Percentiles rank a stretch among this genome's conserved stretches.
These are phyloP conservation scores for Heteromyza rotundicornis DNA, from an alignment of 2,888 invertebrate species.

Conservation along the genomic window DNA sequence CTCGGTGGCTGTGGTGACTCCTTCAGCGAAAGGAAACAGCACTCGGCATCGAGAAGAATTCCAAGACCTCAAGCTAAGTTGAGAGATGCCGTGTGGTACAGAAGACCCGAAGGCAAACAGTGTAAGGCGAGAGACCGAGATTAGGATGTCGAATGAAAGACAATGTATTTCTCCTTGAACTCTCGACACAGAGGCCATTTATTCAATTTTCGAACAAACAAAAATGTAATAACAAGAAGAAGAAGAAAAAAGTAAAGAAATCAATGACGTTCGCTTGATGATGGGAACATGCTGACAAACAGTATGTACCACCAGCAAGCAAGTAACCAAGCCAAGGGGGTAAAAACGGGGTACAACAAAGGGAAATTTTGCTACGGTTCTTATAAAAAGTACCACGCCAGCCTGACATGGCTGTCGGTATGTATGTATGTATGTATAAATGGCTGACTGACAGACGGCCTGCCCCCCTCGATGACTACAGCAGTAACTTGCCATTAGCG, in stretches of 20 bases:
- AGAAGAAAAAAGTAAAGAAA: not conserved
- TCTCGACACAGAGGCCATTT: conserved; percentile 34
- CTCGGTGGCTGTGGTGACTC: not conserved
- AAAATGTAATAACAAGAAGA: not conserved
- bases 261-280: not conserved
- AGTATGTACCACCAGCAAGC: not conserved
- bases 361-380: not conserved
- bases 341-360: not conserved
- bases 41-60: not conserved
- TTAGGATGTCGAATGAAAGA: conserved; percentile 29
- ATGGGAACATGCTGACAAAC: not conserved
- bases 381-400: not conserved
- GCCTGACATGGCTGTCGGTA: not conserved
- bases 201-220: conserved; percentile 2
- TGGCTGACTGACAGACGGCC: too few relatives aligned
- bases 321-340: not conserved
- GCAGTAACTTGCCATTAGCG: too few relatives aligned
- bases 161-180: conserved; percentile 41
- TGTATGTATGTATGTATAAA: too few relatives aligned
- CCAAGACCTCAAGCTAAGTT: not conserved
- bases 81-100: too few relatives aligned
- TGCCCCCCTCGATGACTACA: too few relatives aligned
- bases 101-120: conserved; percentile 2
- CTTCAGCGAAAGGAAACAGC: not conserved
- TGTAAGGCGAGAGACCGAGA: conserved; percentile 15